Base-by-base conservation (phyloP, 2,797 vertebrate genomes). In the Nannoperca australis region DNA sequence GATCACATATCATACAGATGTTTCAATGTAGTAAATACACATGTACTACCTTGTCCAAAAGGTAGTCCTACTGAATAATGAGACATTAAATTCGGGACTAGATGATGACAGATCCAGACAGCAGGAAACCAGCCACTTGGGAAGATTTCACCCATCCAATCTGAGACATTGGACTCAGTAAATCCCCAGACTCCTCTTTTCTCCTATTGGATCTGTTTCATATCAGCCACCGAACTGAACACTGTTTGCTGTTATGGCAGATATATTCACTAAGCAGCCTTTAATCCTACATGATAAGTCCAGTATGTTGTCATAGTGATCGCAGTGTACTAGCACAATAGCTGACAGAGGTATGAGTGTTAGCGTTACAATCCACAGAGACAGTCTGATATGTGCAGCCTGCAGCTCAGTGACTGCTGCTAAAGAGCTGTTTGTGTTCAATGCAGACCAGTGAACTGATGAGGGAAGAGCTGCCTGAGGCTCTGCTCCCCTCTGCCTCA, bases 1-100 rank as follows among this genome's bases (percentile, higher is more conserved):
- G 82, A 84, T 86, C 86, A 91, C 89, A 82, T 86, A 50, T 87
- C 73, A 58, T 81, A 90, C 82, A 88, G 76, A 87, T 77, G 83
- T 74, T 81, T 77, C 30, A 56, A 71, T 89, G 85, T 63, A 74
- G 84, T 86, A 83, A 86, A 83, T 82, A 85, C 88, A 84, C 3
- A 5, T 69, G 40, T 42, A 13, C 70, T 50, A 42, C 70, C 15
- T 82, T 24, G 49, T 72, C 63, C 36, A 27, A 74, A 66, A 70
- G 61, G 44, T n/a, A 17, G 36, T 69, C 65, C 76, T 75, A 73
- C 67, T 53, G 20, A 22, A 49, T 42, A 73, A 77, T 54, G 60
- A 69, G 18, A 76, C 68, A 11, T 27, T 55, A n/a, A 87, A 76
- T 74, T 65, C 3, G 0, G 22, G 62, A 84, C n/a, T 58, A 71